Conservation (phyloP, 2,113 vertebrate genomes). For the cattle (Bos taurus) region ARS-UCD2.0 NC_037346.1:71001-71500, state of each 20-base stretch:
- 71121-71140: background rate
- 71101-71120: no score
- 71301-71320: background rate
- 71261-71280: background rate
- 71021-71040: no score
- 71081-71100: no score
- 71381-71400: background rate
- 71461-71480: background rate
- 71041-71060: no score
- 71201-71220: background rate
- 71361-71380: background rate
- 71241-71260: background rate
- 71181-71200: background rate
- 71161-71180: background rate
- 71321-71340: background rate
- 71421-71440: background rate
- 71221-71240: background rate
- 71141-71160: background rate
- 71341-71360: background rate
- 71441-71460: background rate
- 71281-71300: background rate
- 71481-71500: no score
- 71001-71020: no score
- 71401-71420: background rate
- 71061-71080: no score